Evolutionary conservation across 2,888 invertebrate species (phyloP).

Genomic region (Lasioglossum calceatum): DNA sequence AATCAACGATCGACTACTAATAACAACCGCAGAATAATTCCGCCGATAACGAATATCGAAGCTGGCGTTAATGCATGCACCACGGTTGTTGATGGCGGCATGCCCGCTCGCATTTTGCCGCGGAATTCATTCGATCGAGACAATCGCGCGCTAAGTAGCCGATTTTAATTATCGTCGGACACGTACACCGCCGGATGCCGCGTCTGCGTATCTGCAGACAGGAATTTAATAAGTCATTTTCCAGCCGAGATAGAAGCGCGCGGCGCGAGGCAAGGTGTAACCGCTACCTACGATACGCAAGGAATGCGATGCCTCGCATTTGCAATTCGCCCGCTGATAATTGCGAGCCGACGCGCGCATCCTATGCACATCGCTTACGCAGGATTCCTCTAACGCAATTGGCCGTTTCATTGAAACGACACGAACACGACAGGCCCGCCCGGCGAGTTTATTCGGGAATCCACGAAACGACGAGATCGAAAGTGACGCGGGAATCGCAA

Average conservation of each 20-base stretch:
- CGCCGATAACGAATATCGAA: slow-evolving; percentile 4
- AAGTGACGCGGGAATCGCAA: slow-evolving; percentile 42
- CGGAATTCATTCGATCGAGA: slow-evolving; percentile 1
- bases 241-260: slow-evolving; percentile 21
- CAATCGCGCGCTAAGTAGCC: slow-evolving; percentile 39
- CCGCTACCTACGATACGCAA: slow-evolving; percentile 60
- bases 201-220: slow-evolving; percentile 1
- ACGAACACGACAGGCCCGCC: background rate
- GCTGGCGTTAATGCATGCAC: background rate
- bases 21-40: background rate
- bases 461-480: slow-evolving; percentile 25
- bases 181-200: slow-evolving; percentile 19
- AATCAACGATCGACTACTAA: background rate
- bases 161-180: slow-evolving; percentile 51
- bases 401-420: slow-evolving; percentile 36
- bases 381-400: slow-evolving; percentile 47
- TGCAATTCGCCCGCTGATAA: slow-evolving; percentile 53
- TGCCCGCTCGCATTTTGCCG: background rate
- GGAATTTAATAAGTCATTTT: slow-evolving; percentile 54
- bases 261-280: slow-evolving; percentile 36
- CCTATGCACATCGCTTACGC: slow-evolving; percentile 29
- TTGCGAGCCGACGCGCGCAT: slow-evolving; percentile 38
- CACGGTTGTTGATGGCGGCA: background rate
- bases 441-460: slow-evolving; percentile 26
- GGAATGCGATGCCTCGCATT: slow-evolving; percentile 58